Base-by-base conservation (phyloP, 1,140 invertebrate species). In the Dendrolimus kikuchii region DNA sequence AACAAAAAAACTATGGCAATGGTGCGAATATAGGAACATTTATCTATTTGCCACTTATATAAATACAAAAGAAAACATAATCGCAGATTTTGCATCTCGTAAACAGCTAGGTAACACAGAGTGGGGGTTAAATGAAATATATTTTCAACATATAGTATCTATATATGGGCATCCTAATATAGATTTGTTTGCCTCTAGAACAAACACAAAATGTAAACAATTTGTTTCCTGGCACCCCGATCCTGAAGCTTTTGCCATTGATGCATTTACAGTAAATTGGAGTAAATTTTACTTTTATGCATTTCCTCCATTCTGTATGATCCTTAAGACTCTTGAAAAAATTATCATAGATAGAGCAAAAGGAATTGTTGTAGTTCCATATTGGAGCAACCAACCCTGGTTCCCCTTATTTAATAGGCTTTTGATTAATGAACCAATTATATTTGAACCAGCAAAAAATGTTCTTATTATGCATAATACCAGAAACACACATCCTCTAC, bases 221-320 rank as follows among this genome's bases (percentile, higher is more conserved):
- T 57, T 49, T 49, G 37, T 57, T 3, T 57, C 55, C 7, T 57
- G 50, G 50, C 39, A 49, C 10, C 23, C 38, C 6, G 50, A 57
- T 43, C 55, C 50, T 7, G 4, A 48, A 38, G 50, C 55, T 5
- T 48, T 5, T 6, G 40, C 42, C 9, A 40, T 57, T 6, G 51
- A 58, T 45, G 56, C 51, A 9, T 53, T 58, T 45, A 58, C 56
- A 6, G 4, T 58, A 7, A 36, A 49, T 39, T 58, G 52, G 49
- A 6, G 6, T 4, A 10, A 39, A 5, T 53, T 46, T 8, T n/a
- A n/a, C n/a, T 53, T 58, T 38, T 58, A 59, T 38, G 45, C 49
- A 8, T 59, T 59, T 23, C 52, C 57, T n/a, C 51, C 57, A 8
- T 59, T 59, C 39, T 53, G 51, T 5, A 42, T 59, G 5, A 49